Evolutionary conservation across 2,113 vertebrate genomes (phyloP), one percentile per base, ranked within the genome.

Genomic region (Sturnus vulgaris): DNA sequence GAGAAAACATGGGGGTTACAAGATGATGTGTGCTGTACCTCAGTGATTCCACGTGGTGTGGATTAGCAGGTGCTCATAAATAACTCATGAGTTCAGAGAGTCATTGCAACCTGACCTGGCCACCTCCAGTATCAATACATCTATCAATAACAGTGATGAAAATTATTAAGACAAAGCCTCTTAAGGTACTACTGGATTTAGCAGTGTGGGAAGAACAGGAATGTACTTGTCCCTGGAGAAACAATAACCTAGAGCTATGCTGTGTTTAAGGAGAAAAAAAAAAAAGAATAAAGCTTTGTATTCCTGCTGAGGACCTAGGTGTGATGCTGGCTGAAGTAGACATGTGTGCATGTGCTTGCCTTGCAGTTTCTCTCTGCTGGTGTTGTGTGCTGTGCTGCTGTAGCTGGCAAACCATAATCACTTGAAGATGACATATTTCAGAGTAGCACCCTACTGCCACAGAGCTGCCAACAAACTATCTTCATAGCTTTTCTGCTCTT

Each of bases 61-160:
- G 61, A 92, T 86, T 78, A 95, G 55, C 42, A 86, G 39, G 14
- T 61, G n/a, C 46, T 92, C 72, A 50, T 96, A 81, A 93, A 93
- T 92, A 82, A 95, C 57, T 68, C 23, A 88, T n/a, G 80, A 86
- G 37, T 81, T 93, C 64, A 71, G 65, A 91, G 25, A 93, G 85
- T 82, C 25, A 5, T 92, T 96, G 56, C 44, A 66, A 60, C 46
- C 64, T 91, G 83, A 79, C 84, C 86, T 69, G 55, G 65, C n/a
- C 57, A 85, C 73, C 71, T 82, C 39, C 27, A 69, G 7, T 93
- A 94, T 93, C 80, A 71, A 95, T 96, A 90, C 60, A 71, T 35
- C 76, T 96, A 86, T 84, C 88, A 88, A 92, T 96, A 96, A 66
- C 11, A 25, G 87, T 66, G 64, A 83, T 71, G 56, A 85, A 95